Evolutionary conservation across 2,888 invertebrate species (phyloP), one percentile per base, ranked within the genome.

Genomic region (Tuta absoluta): DNA sequence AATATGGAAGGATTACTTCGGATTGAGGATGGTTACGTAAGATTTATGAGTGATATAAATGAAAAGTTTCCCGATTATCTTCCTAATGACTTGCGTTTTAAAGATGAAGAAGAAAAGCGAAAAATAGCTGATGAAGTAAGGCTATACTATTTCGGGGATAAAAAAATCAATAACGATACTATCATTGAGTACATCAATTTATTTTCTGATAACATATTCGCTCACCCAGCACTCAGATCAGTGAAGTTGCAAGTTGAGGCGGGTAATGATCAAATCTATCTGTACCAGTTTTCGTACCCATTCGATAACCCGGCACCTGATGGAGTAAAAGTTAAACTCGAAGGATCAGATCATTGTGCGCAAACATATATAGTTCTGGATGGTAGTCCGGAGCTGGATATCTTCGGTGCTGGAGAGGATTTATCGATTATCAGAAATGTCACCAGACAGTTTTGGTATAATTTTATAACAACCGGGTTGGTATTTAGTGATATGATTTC

Each of bases 131-230:
- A 71, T 14, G 28, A 57, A 38, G 64, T 85, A 0, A 85, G 80
- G 63, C 33, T 74, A 17, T 81, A 76, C 68, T 83, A 81, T 67
- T 85, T 84, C 68, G 82, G 79, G 3, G 66, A 77, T 0, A 67
- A 79, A 24, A 65, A 72, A 0, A 66, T 86, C 0, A 69, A 59
- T 1, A 69, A 74, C 4, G 69, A 76, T 0, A 77, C 70, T 33
- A 65, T 83, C 62, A 66, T 79, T 14, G 62, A 62, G 1, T 86
- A 72, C 53, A 68, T 85, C 0, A 70, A 85, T 64, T 86, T 73
- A 57, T 82, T 78, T 53, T 70, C 80, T 1, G 91, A 94, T 91
- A 63, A 75, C 0, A 49, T 71, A 23, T 76, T 75, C 33, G 68
- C 65, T n/a, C 74, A 71, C 64, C 63, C 78, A 1, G 66, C 68